Evolutionary conservation across 2,113 vertebrate genomes (phyloP).

Genomic region (Mirza zaza): DNA sequence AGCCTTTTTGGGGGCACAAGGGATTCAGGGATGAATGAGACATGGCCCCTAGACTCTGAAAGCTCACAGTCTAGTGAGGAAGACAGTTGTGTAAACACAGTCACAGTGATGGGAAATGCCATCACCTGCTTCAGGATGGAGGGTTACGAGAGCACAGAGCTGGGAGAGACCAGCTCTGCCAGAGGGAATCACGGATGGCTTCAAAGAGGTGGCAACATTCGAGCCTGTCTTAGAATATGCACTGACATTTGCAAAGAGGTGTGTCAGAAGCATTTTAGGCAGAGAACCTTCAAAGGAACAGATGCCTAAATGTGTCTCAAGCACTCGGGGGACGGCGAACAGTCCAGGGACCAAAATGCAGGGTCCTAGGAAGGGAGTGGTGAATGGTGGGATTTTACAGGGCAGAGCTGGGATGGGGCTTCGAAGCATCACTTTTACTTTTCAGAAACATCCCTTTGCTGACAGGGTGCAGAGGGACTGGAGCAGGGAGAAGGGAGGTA

Average conservation of each 20-base stretch:
- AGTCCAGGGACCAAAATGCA: not conserved
- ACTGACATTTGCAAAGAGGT: not conserved
- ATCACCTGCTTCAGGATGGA: not conserved
- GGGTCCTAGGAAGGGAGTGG: not conserved
- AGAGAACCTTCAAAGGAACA: not conserved
- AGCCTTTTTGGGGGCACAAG: not conserved
- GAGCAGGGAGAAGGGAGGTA: no score
- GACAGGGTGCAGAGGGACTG: no score
- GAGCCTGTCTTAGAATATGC: not conserved
- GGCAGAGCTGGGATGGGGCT: not conserved
- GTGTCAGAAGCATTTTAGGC: not conserved
- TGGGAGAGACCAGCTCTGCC: not conserved
- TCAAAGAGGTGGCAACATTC: not conserved
- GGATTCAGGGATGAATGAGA: not conserved
- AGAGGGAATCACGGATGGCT: not conserved
- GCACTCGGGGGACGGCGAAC: no score
- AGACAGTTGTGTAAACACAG: not conserved
- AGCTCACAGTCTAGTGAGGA: fast-evolving
- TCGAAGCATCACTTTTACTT: not conserved
- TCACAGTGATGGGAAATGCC: not conserved
- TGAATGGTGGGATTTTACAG: not conserved
- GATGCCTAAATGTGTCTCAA: not conserved
- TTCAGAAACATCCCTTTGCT: not conserved
- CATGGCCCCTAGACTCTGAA: not conserved
- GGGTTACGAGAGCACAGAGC: not conserved